Base-by-base conservation (phyloP, 2,113 vertebrate genomes). In the Xerus inauris region DNA sequence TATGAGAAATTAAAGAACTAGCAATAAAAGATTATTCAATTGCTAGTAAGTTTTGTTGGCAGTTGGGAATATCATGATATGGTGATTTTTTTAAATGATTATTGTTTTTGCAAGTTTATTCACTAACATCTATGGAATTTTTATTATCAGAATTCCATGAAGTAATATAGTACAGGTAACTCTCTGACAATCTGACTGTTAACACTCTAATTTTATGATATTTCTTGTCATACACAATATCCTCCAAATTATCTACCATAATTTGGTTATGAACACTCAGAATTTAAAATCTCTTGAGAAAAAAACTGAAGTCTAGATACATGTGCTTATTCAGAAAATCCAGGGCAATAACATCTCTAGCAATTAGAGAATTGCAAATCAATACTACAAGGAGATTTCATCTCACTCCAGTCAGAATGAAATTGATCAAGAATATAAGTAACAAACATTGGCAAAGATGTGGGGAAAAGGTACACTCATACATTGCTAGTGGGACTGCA, bases 1-100 rank as follows among this genome's bases (percentile, higher is more conserved):
- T n/a, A 3, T 51, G 88, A n/a, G 83, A 32, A 81, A 89, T 86
- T 80, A 57, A 88, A 92, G 30, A 69, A n/a, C 8, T 45, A 97
- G 4, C 19, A 85, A 75, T 24, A 32, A 59, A 59, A 75, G 40
- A 75, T 69, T 59, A 67, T 59, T 57, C 62, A 94, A 79, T n/a
- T 17, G 6, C 6, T 38, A 88, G 65, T 79, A 6, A 79, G 30
- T 65, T 95, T 47, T 6, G 12, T 40, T 40, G 20, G 17, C 45
- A 91, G 45, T 49, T n/a, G 35, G 28, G 1, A 76, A 77, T 87
- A 65, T 19, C 13, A 20, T 49, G 45, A 87, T 72, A 40, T 82
- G 4, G 35, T 65, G 17, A 75, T 73, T 91, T 80, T 49, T 91
- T 80, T 30, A 35, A 84, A 71, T 49, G 59, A 85, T 80, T 13